Percentiles rank a stretch among this genome's conserved stretches.
Conservation (phyloP, 2,797 vertebrate genomes). For the Melanogrammus aeglefinus region DNA sequence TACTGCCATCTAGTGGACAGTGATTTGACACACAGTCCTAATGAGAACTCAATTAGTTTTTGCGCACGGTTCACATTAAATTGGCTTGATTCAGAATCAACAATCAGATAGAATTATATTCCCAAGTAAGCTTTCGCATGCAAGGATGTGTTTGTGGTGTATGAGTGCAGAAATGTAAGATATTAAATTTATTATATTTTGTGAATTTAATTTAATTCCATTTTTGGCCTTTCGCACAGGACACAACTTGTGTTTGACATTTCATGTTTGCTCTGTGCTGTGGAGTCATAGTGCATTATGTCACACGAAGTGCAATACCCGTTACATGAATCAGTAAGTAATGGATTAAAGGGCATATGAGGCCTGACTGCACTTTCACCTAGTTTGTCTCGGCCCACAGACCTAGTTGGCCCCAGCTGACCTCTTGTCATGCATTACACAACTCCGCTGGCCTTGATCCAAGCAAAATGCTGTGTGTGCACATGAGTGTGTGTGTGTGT, state of each 20-base stretch:
- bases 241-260: not conserved
- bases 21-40: not conserved
- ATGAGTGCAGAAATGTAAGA: not conserved
- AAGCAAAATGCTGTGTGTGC: not conserved
- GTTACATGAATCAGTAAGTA: not conserved
- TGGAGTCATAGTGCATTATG: not conserved
- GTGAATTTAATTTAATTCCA: not conserved
- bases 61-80: no score
- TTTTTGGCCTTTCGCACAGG: not conserved
- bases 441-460: not conserved
- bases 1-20: conserved; percentile 47
- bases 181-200: not conserved
- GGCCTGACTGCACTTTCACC: not conserved
- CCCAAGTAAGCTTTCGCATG: not conserved
- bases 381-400: not conserved
- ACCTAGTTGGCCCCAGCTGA: not conserved
- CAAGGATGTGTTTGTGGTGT: not conserved
- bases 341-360: not conserved
- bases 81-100: no score
- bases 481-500: no score
- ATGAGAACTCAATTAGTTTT: no score
- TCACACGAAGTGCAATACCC: not conserved
- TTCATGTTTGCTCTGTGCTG: not conserved
- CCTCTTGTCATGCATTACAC: not conserved
- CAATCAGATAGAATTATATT: no score